Conservation (phyloP, 2,888 invertebrate species). For the Omphaloscelis lunosa region DNA sequence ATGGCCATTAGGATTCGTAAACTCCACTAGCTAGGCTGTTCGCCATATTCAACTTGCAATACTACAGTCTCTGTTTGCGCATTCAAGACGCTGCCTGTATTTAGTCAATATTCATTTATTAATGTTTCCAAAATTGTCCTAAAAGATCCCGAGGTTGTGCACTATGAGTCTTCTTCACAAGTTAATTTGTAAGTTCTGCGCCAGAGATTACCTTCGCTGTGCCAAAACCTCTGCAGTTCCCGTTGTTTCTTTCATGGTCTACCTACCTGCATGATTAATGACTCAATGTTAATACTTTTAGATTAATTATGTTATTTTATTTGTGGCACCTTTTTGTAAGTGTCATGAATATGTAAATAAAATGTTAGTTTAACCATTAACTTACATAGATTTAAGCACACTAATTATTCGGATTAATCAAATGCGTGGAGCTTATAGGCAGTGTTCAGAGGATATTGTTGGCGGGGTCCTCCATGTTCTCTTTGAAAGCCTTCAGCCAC, state of each 20-base stretch:
- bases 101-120: neutral
- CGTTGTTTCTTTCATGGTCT: neutral
- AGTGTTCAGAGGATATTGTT: conserved; percentile 96
- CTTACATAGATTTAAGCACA: conserved; percentile 11
- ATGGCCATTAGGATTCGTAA: neutral
- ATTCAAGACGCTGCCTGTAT: neutral
- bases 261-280: neutral
- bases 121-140: neutral
- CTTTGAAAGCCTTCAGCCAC: conserved; percentile 97
- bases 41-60: neutral
- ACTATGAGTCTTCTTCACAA: neutral
- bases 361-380: neutral
- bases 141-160: neutral
- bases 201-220: neutral
- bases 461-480: conserved; percentile 97
- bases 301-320: neutral
- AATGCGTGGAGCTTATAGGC: conserved; percentile 27
- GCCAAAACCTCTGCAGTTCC: neutral
- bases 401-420: conserved; percentile 43
- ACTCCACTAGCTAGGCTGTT: neutral
- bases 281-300: neutral
- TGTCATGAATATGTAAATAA: neutral
- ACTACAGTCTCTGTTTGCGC: neutral
- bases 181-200: neutral
- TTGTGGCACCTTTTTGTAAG: neutral